phyloP scores from a whole-genome alignment of 2,888 invertebrate species.

The Anticlea derivata region DNA sequence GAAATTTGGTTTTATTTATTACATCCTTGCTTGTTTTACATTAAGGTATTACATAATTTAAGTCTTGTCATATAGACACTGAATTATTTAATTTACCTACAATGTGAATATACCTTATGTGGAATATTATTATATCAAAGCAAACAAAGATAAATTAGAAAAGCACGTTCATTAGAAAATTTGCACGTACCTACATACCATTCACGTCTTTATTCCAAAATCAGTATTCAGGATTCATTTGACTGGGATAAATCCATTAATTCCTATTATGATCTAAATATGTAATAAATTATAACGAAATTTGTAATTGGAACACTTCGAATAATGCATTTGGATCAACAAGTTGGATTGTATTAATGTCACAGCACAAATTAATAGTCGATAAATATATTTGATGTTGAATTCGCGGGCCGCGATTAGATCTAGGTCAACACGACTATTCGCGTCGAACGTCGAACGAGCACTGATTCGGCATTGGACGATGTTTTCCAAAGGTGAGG shows the following conservation, averaged over 20 bases:
- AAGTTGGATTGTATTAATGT: conserved; percentile 54
- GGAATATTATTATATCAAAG: too few species aligned
- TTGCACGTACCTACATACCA: too few species aligned
- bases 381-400: conserved; percentile 55
- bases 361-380: conserved; percentile 60
- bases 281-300: neutral
- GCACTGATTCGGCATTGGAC: conserved; percentile 80
- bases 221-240: neutral
- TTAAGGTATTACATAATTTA: too few species aligned
- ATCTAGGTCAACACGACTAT: conserved; percentile 48
- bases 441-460: conserved; percentile 58
- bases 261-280: neutral
- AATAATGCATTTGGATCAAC: conserved; percentile 46
- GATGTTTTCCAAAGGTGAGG: conserved; percentile 79
- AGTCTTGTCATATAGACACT: too few species aligned
- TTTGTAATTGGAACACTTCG: conserved; percentile 26
- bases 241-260: conserved; percentile 6
- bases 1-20: too few species aligned
- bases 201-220: conserved; percentile 18
- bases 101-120: too few species aligned
- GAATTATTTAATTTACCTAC: too few species aligned
- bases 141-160: neutral
- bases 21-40: too few species aligned
- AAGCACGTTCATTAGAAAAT: neutral
- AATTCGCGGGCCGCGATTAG: conserved; percentile 47